These are phyloP conservation scores for Lypha dubia DNA, from an alignment of 2,888 invertebrate genomes.

Conservation along the genomic window DNA sequence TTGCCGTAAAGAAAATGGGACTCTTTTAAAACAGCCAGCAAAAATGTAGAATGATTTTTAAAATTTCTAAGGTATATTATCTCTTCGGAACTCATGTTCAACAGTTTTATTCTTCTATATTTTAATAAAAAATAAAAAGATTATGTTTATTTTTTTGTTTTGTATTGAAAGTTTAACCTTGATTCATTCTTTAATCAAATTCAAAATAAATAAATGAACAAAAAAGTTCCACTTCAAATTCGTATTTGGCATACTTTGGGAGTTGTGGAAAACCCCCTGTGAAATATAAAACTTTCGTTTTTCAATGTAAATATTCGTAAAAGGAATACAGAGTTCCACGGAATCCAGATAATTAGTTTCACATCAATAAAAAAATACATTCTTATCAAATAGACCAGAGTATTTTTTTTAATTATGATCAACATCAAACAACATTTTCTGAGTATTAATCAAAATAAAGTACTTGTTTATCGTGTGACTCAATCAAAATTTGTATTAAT, in stretches of 20 bases:
- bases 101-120: no score
- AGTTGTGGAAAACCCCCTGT: neutral
- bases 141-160: no score
- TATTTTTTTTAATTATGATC: constrained; percentile 20
- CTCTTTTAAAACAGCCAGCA: no score
- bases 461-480: neutral
- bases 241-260: neutral
- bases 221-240: no score
- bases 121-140: no score
- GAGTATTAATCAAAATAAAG: neutral
- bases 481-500: constrained; percentile 9
- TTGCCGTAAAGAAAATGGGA: no score
- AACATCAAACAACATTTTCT: constrained; percentile 19
- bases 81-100: no score
- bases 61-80: no score
- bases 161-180: no score
- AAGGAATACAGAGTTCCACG: neutral
- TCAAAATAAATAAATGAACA: no score
- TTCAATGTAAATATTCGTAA: neutral
- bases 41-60: no score
- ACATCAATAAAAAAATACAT: constrained; percentile 1
- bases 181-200: no score
- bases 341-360: neutral
- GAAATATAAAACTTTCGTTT: neutral
- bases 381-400: neutral